Conservation (phyloP, 2,797 vertebrate species). For the Scleropages formosus region DNA sequence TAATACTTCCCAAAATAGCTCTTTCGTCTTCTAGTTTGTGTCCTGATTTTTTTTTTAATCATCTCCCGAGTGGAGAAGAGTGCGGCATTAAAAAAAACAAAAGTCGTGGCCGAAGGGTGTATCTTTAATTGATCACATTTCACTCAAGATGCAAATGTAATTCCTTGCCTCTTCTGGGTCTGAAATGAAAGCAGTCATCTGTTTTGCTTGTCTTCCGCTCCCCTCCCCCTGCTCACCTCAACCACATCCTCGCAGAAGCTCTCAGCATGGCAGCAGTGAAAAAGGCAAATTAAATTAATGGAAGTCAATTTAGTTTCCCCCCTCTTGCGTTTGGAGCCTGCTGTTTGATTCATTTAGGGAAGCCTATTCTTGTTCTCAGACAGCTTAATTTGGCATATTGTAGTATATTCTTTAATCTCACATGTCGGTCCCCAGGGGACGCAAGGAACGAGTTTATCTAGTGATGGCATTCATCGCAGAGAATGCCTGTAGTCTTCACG, state of each 20-base stretch:
- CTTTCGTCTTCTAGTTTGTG: too few species aligned
- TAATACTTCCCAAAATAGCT: too few species aligned
- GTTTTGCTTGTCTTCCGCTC: not conserved
- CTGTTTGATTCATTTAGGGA: constrained; percentile 25
- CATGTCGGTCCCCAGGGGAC: not conserved
- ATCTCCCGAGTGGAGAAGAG: not conserved
- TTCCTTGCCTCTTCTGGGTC: constrained; percentile 14
- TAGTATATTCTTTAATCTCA: constrained; percentile 23
- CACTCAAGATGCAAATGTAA: constrained; percentile 13
- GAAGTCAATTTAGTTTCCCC: constrained; percentile 22
- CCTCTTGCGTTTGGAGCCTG: not conserved
- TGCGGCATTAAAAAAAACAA: not conserved
- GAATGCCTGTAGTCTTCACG: not conserved
- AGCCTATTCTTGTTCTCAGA: constrained; percentile 16
- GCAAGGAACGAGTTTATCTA: not conserved
- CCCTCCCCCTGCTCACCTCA: not conserved
- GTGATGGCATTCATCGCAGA: not conserved
- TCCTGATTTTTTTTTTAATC: not conserved
- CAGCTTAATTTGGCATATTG: constrained; percentile 18
- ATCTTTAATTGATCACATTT: constrained; percentile 21
- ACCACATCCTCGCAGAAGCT: not conserved
- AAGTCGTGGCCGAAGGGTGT: constrained; percentile 5
- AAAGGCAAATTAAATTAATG: constrained; percentile 20
- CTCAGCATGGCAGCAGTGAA: not conserved
- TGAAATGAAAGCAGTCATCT: constrained; percentile 29